phyloP scores from a whole-genome alignment of 1,140 invertebrate species.

The Cheumatopsyche charites region DNA sequence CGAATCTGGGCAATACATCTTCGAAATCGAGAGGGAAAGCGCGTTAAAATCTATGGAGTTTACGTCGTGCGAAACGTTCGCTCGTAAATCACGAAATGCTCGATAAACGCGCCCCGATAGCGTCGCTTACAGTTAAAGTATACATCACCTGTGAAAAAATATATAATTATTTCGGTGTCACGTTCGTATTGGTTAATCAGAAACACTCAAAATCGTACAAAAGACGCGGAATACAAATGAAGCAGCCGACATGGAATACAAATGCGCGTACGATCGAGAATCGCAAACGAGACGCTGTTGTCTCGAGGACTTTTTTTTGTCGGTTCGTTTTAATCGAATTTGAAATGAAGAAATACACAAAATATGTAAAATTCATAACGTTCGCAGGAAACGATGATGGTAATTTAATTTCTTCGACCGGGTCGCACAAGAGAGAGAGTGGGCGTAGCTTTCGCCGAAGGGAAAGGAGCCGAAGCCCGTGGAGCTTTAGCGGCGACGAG shows the following conservation, averaged over 20 bases:
- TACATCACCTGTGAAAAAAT: too few relatives aligned
- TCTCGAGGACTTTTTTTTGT: neutral
- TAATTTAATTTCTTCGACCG: constrained; percentile 27
- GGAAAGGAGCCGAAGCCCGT: neutral
- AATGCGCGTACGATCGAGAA: too few relatives aligned
- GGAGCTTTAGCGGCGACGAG: neutral
- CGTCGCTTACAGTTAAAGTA: too few relatives aligned
- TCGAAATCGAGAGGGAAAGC: neutral
- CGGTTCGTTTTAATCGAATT: neutral
- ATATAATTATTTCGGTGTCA: too few relatives aligned
- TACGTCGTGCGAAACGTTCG: neutral
- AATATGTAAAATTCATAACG: constrained; percentile 7
- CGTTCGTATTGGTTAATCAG: too few relatives aligned
- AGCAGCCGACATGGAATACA: too few relatives aligned
- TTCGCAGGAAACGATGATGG: constrained; percentile 1
- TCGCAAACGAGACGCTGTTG: too few relatives aligned
- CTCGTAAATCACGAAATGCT: constrained; percentile 8
- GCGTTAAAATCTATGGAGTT: constrained; percentile 5
- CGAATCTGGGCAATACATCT: neutral
- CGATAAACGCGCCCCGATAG: too few relatives aligned
- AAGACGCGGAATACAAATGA: too few relatives aligned
- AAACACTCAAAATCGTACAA: too few relatives aligned
- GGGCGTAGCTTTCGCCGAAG: neutral
- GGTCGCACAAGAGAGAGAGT: neutral
- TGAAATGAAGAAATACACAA: neutral